These are phyloP conservation scores for Furcifer pardalis DNA, from an alignment of 2,797 vertebrate genomes.

Conservation along the genomic window DNA sequence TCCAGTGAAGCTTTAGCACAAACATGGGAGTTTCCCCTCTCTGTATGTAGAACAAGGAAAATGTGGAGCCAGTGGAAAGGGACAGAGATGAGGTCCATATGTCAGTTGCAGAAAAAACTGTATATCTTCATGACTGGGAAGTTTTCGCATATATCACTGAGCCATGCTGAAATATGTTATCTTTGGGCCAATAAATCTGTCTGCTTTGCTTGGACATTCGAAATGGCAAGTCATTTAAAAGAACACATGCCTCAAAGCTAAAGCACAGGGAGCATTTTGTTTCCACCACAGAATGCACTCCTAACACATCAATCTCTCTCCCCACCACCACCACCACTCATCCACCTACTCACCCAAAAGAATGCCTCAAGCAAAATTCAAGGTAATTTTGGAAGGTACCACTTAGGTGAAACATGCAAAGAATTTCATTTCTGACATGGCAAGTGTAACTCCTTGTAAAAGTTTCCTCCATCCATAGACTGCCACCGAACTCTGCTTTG, in stretches of 20 bases:
- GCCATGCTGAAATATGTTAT: conserved; percentile 54
- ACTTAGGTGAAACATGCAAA: neutral
- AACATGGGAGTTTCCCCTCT: conserved; percentile 51
- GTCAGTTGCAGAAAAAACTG: neutral
- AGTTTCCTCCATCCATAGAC: neutral
- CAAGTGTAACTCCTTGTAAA: neutral
- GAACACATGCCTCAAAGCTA: conserved; percentile 35
- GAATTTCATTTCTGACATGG: neutral
- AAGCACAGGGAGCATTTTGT: conserved; percentile 19
- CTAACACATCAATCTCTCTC: conserved; percentile 39
- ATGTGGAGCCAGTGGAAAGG: conserved; percentile 21
- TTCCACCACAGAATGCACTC: fast-evolving
- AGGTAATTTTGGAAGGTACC: neutral
- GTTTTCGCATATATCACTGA: conserved; percentile 46
- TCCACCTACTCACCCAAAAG: neutral
- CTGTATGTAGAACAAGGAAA: conserved; percentile 33
- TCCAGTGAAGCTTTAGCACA: conserved; percentile 43
- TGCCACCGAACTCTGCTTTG: neutral
- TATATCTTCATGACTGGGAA: conserved; percentile 46
- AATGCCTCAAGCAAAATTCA: neutral
- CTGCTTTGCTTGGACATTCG: conserved; percentile 48
- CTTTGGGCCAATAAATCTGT: conserved; percentile 49
- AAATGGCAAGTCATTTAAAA: conserved; percentile 46
- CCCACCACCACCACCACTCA: neutral
- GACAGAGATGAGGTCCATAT: conserved; percentile 58